phyloP scores from a whole-genome alignment of 2,888 invertebrate genomes.

The Nomada fucata region DNA sequence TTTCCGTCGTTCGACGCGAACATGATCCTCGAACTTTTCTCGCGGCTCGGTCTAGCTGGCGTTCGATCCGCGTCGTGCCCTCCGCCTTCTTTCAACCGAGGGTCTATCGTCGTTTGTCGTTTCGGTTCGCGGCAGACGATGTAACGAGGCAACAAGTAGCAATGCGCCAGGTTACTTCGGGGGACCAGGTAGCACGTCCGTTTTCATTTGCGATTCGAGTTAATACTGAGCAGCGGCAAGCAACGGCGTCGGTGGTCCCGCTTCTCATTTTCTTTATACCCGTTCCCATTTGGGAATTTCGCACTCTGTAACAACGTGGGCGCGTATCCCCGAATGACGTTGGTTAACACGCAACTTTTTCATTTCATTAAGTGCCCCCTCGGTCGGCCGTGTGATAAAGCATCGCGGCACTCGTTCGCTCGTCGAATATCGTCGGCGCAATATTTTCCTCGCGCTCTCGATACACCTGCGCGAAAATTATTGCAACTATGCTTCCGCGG shows the following conservation, averaged over 20 bases:
- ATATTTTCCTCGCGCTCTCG: too few relatives aligned
- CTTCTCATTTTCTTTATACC: constrained; percentile 16
- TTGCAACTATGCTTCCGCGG: too few relatives aligned
- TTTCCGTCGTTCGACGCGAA: neutral
- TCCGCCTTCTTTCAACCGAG: too few relatives aligned
- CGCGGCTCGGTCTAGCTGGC: neutral
- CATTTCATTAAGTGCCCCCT: constrained; percentile 68
- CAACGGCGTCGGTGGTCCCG: neutral
- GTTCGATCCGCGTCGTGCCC: neutral
- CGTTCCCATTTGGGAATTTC: constrained; percentile 50
- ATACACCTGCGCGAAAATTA: too few relatives aligned
- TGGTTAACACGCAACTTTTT: constrained; percentile 67
- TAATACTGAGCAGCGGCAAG: constrained; percentile 17
- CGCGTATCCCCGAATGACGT: constrained; percentile 1
- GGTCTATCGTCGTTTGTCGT: neutral
- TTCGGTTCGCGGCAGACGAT: neutral
- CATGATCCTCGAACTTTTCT: neutral
- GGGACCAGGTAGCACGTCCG: neutral
- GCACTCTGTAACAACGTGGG: constrained; percentile 19
- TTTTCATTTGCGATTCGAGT: neutral
- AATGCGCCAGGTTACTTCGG: neutral
- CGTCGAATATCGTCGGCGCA: too few relatives aligned
- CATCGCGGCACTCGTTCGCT: too few relatives aligned
- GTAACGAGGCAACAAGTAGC: too few relatives aligned
- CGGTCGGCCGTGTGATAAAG: neutral